These are phyloP conservation scores for Monopterus albus DNA, from an alignment of 2,113 vertebrate genomes.

Conservation along the genomic window DNA sequence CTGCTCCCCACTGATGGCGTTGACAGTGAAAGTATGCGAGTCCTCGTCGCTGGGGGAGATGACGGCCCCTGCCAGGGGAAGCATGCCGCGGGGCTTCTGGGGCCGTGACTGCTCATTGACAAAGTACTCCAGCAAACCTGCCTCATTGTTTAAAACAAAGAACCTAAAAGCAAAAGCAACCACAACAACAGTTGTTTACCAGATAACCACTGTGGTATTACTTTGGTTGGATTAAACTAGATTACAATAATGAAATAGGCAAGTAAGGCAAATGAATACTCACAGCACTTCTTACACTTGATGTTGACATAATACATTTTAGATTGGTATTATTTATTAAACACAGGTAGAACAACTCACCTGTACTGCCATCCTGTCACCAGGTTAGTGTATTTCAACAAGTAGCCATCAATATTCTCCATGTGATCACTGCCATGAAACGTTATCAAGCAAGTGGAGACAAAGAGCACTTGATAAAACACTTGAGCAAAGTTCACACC, in stretches of 20 bases:
- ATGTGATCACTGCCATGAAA: conserved; percentile 89
- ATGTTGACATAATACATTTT: too few relatives aligned
- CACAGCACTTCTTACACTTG: too few relatives aligned
- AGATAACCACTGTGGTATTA: not conserved
- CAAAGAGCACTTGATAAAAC: not conserved
- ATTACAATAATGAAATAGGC: conserved; percentile 15
- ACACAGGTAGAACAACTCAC: conserved; percentile 81
- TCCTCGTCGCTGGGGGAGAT: conserved; percentile 99
- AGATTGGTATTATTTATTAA: too few relatives aligned
- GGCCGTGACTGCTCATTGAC: conserved; percentile 94
- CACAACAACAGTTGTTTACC: not conserved
- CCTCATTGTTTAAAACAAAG: conserved; percentile 97
- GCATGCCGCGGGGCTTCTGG: conserved; percentile 94
- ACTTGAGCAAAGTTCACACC: not conserved
- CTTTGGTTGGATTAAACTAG: not conserved
- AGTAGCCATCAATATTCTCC: conserved; percentile 96
- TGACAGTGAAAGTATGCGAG: conserved; percentile 97
- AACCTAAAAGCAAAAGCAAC: conserved; percentile 80
- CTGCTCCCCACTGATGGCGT: conserved; percentile 96
- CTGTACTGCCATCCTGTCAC: conserved; percentile 98
- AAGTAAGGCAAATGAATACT: not conserved
- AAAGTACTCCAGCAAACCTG: conserved; percentile 96
- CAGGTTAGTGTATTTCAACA: conserved; percentile 99
- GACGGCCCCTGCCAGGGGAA: conserved; percentile 94
- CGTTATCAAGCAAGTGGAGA: not conserved